Conservation (phyloP, 2,797 vertebrate genomes). For the Graptemys geographica region DNA sequence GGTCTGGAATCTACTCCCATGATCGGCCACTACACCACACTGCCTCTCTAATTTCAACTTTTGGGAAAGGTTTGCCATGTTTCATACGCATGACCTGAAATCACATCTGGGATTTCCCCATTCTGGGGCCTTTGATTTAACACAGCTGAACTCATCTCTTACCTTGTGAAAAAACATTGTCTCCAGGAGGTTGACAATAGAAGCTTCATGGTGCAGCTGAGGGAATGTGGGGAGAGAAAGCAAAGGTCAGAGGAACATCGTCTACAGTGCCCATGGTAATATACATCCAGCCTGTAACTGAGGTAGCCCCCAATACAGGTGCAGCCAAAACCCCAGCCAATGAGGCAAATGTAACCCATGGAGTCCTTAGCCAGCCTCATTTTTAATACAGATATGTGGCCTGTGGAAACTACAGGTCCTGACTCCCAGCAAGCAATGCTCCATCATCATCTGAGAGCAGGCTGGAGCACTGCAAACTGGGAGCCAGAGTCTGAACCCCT, state of each 20-base stretch:
- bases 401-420: not conserved
- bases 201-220: conserved; percentile 94
- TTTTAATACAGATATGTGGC: accelerated
- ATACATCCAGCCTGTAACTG: not conserved
- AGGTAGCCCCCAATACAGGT: not conserved
- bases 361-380: not conserved
- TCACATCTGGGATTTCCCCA: not conserved
- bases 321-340: not conserved
- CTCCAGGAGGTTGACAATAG: conserved; percentile 95
- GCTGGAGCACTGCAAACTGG: not conserved
- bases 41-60: not conserved
- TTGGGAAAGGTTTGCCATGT: not conserved
- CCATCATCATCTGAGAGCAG: not conserved
- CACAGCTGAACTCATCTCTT: conserved; percentile 2
- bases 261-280: accelerated
- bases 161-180: conserved; percentile 96
- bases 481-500: not conserved
- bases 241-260: not conserved
- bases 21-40: not conserved
- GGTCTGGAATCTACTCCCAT: not conserved
- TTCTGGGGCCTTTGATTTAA: not conserved
- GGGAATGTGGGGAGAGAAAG: not conserved
- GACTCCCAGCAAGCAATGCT: not conserved
- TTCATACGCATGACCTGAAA: not conserved
- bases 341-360: not conserved